Conservation (phyloP, 2,113 vertebrate species). For the Platysternon megacephalum region DNA sequence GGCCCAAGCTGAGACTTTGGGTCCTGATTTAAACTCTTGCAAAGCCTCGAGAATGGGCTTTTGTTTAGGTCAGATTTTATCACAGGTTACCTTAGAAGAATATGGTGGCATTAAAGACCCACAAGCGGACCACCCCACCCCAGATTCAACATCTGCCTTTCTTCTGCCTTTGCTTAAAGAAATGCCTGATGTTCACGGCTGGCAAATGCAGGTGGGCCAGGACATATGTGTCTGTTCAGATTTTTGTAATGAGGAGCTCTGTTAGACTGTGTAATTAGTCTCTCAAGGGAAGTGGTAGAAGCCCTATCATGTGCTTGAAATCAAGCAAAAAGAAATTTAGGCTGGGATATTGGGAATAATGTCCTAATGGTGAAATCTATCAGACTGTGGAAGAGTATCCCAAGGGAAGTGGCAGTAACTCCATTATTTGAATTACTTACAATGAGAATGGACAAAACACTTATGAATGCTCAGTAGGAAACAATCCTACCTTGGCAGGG, state of each 20-base stretch:
- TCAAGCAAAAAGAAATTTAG: not conserved
- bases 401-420: not conserved
- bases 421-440: not conserved
- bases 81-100: not conserved
- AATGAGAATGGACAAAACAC: not conserved
- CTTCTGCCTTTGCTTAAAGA: not conserved
- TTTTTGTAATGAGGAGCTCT: not conserved
- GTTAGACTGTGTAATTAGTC: not conserved
- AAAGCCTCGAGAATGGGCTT: not conserved
- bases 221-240: rapidly evolving
- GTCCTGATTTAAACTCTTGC: not conserved
- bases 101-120: not conserved
- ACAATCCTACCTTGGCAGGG: rapidly evolving
- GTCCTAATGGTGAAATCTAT: not conserved
- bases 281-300: not conserved
- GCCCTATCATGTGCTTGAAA: not conserved
- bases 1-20: not conserved
- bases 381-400: rapidly evolving
- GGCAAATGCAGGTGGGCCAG: not conserved
- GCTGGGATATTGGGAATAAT: not conserved
- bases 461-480: not conserved
- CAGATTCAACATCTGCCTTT: not conserved
- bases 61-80: not conserved
- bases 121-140: not conserved
- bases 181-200: not conserved